Base-by-base conservation (phyloP, 2,113 vertebrate genomes). In the Progne subis region DNA sequence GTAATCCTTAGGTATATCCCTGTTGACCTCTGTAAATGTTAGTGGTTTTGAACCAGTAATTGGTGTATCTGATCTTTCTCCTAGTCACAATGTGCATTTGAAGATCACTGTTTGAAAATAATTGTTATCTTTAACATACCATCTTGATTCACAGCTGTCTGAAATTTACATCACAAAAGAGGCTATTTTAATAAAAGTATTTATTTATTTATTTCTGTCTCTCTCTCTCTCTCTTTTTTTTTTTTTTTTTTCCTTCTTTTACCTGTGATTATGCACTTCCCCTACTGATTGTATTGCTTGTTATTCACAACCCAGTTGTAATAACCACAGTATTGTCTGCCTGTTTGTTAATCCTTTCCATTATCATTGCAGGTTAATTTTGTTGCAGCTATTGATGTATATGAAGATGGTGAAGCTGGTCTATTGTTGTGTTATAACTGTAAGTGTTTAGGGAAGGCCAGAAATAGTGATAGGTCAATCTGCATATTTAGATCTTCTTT, bases 351-450 rank as follows among this genome's bases (percentile, higher is more conserved):
- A 72, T 75, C 5, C 94, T 92, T 88, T 95, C 88, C 83, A 1
- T 97, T 98, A 50, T 95, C 95, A 94, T 98, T 98, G 91, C 98
- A 99, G 99, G 99, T 99, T 95, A 99, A 99, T 98, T 99, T 99
- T 92, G 99, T 99, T 92, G 98, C 99, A 90, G 99, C 99, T 97
- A 99, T 99, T 97, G 99, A 99, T 94, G 99, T 99, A 46, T 99
- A 99, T 55, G 99, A 99, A 98, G 99, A 99, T n/a, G 99, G 99
- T n/a, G 99, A 99, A 88, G 99, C 99, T 6, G 99, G 99, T 69
- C 97, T 99, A 43, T 98, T 99, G 65, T 92, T 99, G 91, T 99
- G 99, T 94, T 99, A 99, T 94, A 99, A 99, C 98, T 99, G 99
- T 99, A 97, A 99, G 99, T 99, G 67, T 72, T 71, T 80, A 59